Percentiles rank a stretch among this genome's conserved stretches.
Evolutionary conservation across 2,113 vertebrate species (phyloP).

Genomic region (Conger conger): DNA sequence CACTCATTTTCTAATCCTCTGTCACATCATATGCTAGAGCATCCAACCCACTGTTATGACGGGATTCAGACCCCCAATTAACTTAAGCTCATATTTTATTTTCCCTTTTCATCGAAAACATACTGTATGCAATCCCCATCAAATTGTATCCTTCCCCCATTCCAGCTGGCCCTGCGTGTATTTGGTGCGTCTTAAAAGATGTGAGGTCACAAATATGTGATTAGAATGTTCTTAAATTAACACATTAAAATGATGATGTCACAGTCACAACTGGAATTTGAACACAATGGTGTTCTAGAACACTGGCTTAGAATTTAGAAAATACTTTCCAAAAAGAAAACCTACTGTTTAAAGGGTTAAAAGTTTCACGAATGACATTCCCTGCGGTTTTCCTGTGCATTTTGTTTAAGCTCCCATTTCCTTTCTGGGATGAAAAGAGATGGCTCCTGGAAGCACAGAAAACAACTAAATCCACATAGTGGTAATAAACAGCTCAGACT

Average conservation of each 20-base stretch:
- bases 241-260: too few species aligned
- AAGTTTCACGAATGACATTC: neutral
- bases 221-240: too few species aligned
- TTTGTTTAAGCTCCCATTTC: neutral
- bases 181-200: neutral
- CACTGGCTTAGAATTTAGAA: too few species aligned
- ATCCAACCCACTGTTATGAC: neutral
- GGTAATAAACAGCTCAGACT: neutral
- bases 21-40: neutral
- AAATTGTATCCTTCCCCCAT: neutral
- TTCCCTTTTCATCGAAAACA: neutral
- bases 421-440: neutral
- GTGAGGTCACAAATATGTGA: too few species aligned
- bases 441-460: neutral
- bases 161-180: neutral
- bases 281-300: too few species aligned
- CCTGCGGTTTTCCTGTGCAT: neutral
- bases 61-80: neutral
- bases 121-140: neutral
- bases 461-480: neutral
- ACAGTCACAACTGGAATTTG: too few species aligned
- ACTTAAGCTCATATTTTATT: neutral
- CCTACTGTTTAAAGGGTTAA: too few species aligned
- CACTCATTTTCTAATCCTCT: conserved; percentile 5
- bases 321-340: too few species aligned